Conservation (phyloP, 2,888 invertebrate species). For the Netelia virgata region DNA sequence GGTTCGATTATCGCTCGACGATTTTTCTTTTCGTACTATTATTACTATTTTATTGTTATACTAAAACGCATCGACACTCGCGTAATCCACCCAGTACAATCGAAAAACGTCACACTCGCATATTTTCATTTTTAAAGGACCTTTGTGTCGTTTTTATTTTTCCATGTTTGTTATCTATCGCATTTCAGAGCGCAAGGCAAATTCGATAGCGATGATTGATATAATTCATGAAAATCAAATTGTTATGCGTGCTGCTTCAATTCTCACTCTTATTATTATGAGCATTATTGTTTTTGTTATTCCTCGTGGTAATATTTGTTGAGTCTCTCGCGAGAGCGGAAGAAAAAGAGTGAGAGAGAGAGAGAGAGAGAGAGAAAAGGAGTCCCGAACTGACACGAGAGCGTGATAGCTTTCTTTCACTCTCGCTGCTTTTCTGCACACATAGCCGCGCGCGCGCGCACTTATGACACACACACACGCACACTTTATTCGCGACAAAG, state of each 20-base stretch:
- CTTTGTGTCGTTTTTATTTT: constrained; percentile 11
- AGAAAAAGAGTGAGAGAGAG: constrained; percentile 8
- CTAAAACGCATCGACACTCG: constrained; percentile 26
- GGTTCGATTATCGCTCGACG: not conserved
- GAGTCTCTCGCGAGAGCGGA: not conserved
- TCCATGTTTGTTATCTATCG: not conserved
- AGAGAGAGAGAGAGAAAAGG: constrained; percentile 8
- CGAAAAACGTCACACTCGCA: constrained; percentile 47
- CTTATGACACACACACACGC: constrained; percentile 1
- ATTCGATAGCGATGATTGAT: not conserved
- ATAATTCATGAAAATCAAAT: not conserved
- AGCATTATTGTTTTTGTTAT: not conserved
- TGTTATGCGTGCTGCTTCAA: not conserved
- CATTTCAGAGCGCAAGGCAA: not conserved
- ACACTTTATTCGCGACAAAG: constrained; percentile 5
- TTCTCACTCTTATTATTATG: not conserved
- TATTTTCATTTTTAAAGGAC: constrained; percentile 10
- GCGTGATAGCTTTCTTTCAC: not conserved
- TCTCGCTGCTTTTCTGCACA: not conserved
- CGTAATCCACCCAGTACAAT: constrained; percentile 35
- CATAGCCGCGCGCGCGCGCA: not conserved
- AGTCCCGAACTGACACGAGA: not conserved
- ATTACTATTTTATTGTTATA: not conserved
- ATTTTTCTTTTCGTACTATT: not conserved
- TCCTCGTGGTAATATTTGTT: not conserved